Percentiles rank a stretch among this genome's conserved stretches.
Evolutionary conservation across 2,113 vertebrate species (phyloP).

Genomic region (Falcunculus frontatus): DNA sequence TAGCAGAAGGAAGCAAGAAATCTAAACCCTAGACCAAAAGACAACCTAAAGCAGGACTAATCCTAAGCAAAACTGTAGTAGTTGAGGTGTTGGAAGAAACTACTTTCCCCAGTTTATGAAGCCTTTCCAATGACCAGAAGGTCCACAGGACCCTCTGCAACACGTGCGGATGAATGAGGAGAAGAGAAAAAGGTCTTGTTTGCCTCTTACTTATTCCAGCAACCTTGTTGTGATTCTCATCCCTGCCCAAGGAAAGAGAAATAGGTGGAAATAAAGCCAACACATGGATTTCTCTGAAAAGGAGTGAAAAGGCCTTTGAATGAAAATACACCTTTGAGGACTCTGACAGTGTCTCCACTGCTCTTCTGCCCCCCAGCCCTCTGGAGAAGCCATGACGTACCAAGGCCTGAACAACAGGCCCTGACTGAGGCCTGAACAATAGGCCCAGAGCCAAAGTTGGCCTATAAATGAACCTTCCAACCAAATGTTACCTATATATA

Average conservation of each 20-base stretch:
- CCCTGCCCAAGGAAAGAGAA: neutral
- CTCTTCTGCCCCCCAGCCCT: fast-evolving
- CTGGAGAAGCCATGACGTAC: neutral
- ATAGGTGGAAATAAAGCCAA: neutral
- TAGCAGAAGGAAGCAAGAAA: neutral
- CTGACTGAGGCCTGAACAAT: neutral
- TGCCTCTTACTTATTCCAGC: neutral
- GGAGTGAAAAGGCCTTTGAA: neutral
- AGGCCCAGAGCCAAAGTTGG: neutral
- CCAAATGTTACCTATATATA: neutral
- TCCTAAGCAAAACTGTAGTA: neutral
- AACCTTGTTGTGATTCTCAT: neutral
- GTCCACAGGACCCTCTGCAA: neutral
- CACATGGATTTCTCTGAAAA: neutral
- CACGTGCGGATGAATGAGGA: neutral
- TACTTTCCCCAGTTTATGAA: neutral
- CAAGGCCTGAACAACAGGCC: neutral
- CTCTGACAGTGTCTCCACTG: neutral
- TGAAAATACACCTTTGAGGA: neutral
- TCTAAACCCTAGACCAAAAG: neutral
- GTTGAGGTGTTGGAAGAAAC: neutral
- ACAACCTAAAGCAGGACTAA: neutral
- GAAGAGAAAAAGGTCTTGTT: neutral
- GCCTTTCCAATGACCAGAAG: neutral
- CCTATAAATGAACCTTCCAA: neutral